phyloP scores from a whole-genome alignment of 1,140 invertebrate species.

The Rhopalosiphum maidis region DNA sequence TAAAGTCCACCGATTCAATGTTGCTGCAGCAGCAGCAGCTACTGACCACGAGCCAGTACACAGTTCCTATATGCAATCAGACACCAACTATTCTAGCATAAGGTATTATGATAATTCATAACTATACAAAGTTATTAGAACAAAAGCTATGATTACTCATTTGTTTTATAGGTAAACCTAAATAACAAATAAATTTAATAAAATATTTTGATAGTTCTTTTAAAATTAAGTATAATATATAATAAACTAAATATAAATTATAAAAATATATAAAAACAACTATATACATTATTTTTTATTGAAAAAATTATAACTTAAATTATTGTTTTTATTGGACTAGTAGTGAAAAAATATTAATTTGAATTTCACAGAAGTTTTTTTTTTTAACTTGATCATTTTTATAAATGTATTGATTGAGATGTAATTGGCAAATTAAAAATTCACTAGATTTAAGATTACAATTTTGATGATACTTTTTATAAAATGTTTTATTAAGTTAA shows the following conservation, averaged over 20 bases:
- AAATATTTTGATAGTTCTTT: background rate
- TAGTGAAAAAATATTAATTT: background rate
- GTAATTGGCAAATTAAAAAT: background rate
- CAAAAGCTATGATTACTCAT: background rate
- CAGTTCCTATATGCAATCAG: constrained; percentile 57
- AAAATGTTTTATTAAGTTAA: background rate
- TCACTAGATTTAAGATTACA: background rate
- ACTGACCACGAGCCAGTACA: constrained; percentile 55
- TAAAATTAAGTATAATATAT: background rate
- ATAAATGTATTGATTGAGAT: background rate
- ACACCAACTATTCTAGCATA: constrained; percentile 56
- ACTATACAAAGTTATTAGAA: background rate
- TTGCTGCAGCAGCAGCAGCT: constrained; percentile 54
- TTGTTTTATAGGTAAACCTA: background rate
- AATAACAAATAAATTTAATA: background rate
- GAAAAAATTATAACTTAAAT: no score
- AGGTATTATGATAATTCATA: constrained; percentile 32
- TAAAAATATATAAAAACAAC: no score
- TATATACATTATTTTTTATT: no score
- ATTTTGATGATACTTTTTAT: background rate
- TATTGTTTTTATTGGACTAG: no score
- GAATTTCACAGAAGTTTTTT: background rate
- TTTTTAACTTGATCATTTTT: background rate
- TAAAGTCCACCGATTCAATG: constrained; percentile 70
- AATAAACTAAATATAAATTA: no score